Conservation (phyloP, 2,797 vertebrate species). For the Parotocinclus haroldoi region DNA sequence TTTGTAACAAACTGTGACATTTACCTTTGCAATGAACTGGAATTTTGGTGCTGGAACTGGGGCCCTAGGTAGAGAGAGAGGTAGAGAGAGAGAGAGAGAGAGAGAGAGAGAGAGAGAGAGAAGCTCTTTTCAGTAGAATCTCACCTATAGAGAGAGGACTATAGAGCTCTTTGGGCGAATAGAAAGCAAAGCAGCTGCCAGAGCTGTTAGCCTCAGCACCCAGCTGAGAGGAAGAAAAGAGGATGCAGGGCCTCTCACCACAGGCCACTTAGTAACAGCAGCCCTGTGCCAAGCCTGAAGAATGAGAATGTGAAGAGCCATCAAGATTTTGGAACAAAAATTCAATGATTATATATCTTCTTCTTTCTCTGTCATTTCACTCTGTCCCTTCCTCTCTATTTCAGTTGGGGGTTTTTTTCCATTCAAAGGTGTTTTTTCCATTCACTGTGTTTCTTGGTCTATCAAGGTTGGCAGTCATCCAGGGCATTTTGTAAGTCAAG, state of each 20-base stretch:
- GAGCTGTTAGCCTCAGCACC: conserved; percentile 82
- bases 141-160: conserved; percentile 81
- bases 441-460: conserved; percentile 23
- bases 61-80: not conserved
- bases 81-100: conserved; percentile 13
- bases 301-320: conserved; percentile 74
- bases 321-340: conserved; percentile 61
- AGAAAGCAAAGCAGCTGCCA: conserved; percentile 83
- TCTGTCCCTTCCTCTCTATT: conserved; percentile 1
- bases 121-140: conserved; percentile 61
- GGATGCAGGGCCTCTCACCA: conserved; percentile 74
- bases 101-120: conserved; percentile 38
- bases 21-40: too few relatives aligned
- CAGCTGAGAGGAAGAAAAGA: conserved; percentile 75
- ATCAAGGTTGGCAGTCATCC: not conserved
- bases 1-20: too few relatives aligned
- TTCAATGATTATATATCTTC: conserved; percentile 62
- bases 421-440: conserved; percentile 42
- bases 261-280: conserved; percentile 70
- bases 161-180: conserved; percentile 66
- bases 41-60: too few relatives aligned
- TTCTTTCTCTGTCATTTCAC: not conserved
- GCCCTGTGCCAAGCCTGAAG: conserved; percentile 71
- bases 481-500: not conserved
- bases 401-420: conserved; percentile 49